Percentiles rank a stretch among this genome's conserved stretches.
Evolutionary conservation across 2,888 invertebrate species (phyloP).

Genomic region (Achlya flavicornis): DNA sequence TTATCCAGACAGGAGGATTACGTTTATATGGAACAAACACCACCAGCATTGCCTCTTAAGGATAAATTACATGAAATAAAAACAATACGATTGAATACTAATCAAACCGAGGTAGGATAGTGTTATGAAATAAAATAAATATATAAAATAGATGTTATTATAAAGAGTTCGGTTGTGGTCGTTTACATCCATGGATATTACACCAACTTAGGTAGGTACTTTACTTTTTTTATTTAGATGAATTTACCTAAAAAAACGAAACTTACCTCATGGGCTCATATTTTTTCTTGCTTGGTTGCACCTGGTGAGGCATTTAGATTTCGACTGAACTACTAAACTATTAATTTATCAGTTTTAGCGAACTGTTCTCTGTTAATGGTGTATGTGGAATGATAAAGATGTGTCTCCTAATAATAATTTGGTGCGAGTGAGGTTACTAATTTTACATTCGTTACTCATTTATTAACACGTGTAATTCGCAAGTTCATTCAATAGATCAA

Average conservation of each 20-base stretch:
- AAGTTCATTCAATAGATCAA: conserved; percentile 39
- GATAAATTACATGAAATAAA: too few relatives aligned
- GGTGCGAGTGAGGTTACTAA: conserved; percentile 38
- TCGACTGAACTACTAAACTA: conserved; percentile 6
- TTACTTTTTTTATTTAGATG: too few relatives aligned
- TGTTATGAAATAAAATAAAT: too few relatives aligned
- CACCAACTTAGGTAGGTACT: too few relatives aligned
- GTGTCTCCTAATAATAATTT: conserved; percentile 20
- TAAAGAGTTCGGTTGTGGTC: too few relatives aligned
- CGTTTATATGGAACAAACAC: too few relatives aligned
- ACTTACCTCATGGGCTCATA: conserved; percentile 62
- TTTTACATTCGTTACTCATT: conserved; percentile 51
- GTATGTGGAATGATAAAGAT: conserved; percentile 30
- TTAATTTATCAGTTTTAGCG: neutral
- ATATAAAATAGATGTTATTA: too few relatives aligned
- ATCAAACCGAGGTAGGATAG: too few relatives aligned
- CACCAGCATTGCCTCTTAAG: too few relatives aligned
- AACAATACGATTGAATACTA: too few relatives aligned
- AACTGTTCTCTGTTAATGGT: conserved; percentile 26
- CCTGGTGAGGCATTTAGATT: conserved; percentile 38
- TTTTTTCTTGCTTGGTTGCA: conserved; percentile 43
- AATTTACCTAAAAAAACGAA: neutral
- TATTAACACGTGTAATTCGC: conserved; percentile 57
- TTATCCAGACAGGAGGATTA: too few relatives aligned
- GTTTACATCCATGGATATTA: too few relatives aligned